Conservation (phyloP, 1,140 invertebrate species). For the Ganaspis sp. region DNA sequence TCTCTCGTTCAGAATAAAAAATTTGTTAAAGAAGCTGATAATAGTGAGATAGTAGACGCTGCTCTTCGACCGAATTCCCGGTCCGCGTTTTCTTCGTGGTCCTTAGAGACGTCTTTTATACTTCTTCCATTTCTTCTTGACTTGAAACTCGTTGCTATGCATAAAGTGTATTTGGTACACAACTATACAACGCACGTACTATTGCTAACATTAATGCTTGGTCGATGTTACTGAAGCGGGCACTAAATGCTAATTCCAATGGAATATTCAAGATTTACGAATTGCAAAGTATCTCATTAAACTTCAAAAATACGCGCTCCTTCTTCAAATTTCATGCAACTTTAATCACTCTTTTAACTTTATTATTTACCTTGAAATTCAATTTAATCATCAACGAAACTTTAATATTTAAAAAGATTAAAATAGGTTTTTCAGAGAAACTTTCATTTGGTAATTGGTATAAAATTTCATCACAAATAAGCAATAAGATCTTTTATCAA, state of each 20-base stretch:
- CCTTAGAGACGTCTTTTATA: not conserved
- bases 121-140: conserved; percentile 17
- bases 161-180: conserved; percentile 18
- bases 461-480: too few relatives aligned
- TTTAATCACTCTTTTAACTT: not conserved
- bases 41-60: not conserved
- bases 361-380: not conserved
- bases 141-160: conserved; percentile 19
- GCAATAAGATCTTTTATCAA: too few relatives aligned
- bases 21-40: not conserved
- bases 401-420: too few relatives aligned
- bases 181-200: conserved; percentile 21
- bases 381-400: too few relatives aligned
- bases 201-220: conserved; percentile 27
- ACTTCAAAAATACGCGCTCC: not conserved
- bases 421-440: too few relatives aligned
- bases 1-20: not conserved
- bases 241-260: not conserved
- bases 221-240: not conserved
- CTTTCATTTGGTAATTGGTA: too few relatives aligned
- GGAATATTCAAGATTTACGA: not conserved
- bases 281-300: not conserved
- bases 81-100: conserved; percentile 22
- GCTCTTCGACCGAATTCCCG: conserved; percentile 24
- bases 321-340: not conserved